Evolutionary conservation across 1,140 invertebrate genomes (phyloP), one percentile per base, ranked within the genome.

Genomic region (Drosophila suzukii): DNA sequence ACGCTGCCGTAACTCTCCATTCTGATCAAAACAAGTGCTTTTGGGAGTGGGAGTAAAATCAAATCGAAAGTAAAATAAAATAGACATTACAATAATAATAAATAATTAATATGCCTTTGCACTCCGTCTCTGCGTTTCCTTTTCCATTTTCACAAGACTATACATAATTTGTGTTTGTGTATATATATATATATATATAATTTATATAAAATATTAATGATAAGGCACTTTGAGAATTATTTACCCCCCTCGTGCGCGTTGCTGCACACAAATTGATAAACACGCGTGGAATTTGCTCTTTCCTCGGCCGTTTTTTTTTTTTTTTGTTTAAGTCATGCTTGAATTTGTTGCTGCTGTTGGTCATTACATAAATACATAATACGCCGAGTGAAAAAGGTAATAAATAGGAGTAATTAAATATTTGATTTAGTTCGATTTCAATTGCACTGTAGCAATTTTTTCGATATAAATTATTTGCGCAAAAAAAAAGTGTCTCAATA

Each of bases 201-300:
- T 79, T 62, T 36, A 68, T 73, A 59, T 75, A 77, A 66, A 75
- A 81, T 84, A 86, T 78, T 86, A 76, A 76, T 59, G 84, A 85
- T 85, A 85, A 85, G 81, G 81, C 81, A 85, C 81, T 89, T 86
- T 86, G 83, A 86, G 83, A 86, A 86, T 86, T 88, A 75, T 65
- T 78, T 58, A 76, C 74, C 68, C 75, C 59, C 79, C 71, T 61
- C 60, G 49, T 67, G 24, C 24, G 46, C 13, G 24, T 13, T 49
- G 46, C 46, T 27, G 46, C 46, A 66, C 54, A 41, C 36, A 56
- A 20, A 50, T 60, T 61, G 36, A 61, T 61, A 15, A 61, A 61
- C 58, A 44, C 59, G 74, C 63, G 49, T 67, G 58, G 39, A 44
- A 32, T 34, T 36, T 36, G 30, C 46, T 60, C 34, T 60, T 53